Evolutionary conservation across 2,888 invertebrate genomes (phyloP), one percentile per base, ranked within the genome.

Genomic region (Drosophila atripex): DNA sequence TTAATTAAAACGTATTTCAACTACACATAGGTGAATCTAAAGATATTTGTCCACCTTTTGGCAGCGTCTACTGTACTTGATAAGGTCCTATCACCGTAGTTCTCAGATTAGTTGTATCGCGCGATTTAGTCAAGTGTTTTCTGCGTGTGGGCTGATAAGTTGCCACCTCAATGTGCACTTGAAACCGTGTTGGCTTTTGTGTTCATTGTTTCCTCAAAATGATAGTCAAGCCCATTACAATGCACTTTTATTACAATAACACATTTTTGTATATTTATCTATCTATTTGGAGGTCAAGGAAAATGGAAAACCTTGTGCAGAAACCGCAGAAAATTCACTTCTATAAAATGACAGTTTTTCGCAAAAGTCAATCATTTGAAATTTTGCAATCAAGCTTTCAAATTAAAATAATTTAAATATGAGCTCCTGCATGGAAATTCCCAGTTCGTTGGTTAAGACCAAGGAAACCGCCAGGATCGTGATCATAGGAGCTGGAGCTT

Each of bases 401-500:
- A 4, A 8, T 2, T 5, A 1, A 35, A 14, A 7, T n/a, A 1
- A 4, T 12, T n/a, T 8, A 2, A 52, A 0, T 5, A 69, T 69
- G 69, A 59, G 32, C 39, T 30, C 23, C 18, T 53, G 52, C 41
- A 8, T 25, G 18, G 35, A 2, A 6, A 8, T 39, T 54, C n/a
- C 18, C 5, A 3, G 47, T 25, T 7, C 60, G 1, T 21, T 14
- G 12, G 45, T 35, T 1, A 78, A 59, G 43, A 60, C 69, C 1
- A 86, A 80, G 57, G 70, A 78, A 63, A 87, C 82, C 0, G 78
- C 89, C 3, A 88, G 88, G 35, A 82, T 92, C 52, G 87, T 92
- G 0, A 72, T 92, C 14, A 79, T 92, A 32, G 92, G 92, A 14
- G 90, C 92, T 1, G 92, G 92, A 0, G 75, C 88, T 0, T 76